Evolutionary conservation across 2,888 invertebrate species (phyloP).

Genomic region (Aethes cnicana): DNA sequence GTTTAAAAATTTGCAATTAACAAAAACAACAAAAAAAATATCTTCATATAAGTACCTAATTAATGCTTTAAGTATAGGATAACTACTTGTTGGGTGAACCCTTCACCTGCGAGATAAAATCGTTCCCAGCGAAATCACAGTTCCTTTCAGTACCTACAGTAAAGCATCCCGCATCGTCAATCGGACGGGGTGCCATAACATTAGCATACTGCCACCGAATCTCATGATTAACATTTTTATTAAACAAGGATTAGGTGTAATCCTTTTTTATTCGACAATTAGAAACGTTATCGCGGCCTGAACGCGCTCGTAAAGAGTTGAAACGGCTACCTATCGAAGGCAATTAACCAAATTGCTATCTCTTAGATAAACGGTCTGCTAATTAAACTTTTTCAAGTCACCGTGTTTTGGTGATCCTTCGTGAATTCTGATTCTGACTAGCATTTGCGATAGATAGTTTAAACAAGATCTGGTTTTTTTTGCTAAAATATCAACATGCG

Average conservation of each 20-base stretch:
- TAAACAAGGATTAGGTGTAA: constrained; percentile 78
- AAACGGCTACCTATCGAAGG: constrained; percentile 68
- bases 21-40: too few relatives aligned
- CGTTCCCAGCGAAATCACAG: neutral
- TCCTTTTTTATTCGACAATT: constrained; percentile 83
- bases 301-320: constrained; percentile 78
- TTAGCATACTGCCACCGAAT: constrained; percentile 75
- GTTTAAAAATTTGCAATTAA: too few relatives aligned
- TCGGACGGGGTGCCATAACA: constrained; percentile 59
- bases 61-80: too few relatives aligned
- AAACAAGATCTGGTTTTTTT: too few relatives aligned
- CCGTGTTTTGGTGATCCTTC: constrained; percentile 41
- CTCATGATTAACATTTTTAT: constrained; percentile 82
- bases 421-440: too few relatives aligned
- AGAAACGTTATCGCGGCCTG: constrained; percentile 73
- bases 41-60: too few relatives aligned
- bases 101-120: too few relatives aligned
- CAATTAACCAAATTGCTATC: constrained; percentile 73
- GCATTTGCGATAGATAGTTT: too few relatives aligned
- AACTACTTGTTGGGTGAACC: too few relatives aligned
- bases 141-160: constrained; percentile 1
- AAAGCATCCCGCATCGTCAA: constrained; percentile 44
- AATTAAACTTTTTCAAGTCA: constrained; percentile 55
- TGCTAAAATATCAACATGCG: too few relatives aligned
- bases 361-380: constrained; percentile 59